Conservation (phyloP, 2,113 vertebrate species). For the Leptobrachium leishanense region DNA sequence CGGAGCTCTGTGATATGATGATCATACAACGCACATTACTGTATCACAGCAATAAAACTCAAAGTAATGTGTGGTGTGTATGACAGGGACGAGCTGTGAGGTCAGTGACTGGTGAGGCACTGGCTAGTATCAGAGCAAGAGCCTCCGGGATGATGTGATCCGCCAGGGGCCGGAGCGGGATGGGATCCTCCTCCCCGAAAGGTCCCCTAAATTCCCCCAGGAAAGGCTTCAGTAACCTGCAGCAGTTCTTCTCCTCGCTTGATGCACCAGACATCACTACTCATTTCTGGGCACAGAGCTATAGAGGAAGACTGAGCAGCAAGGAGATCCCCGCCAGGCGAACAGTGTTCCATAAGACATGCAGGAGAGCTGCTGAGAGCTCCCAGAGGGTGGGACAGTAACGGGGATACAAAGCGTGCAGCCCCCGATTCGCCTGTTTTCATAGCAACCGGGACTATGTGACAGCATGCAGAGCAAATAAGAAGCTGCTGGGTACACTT, state of each 20-base stretch:
- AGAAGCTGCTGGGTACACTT: no score
- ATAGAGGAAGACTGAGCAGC: conserved; percentile 49
- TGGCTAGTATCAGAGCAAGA: no score
- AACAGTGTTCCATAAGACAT: conserved; percentile 52
- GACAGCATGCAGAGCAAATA: no score
- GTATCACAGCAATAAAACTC: no score
- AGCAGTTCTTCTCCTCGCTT: conserved; percentile 95
- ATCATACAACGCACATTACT: no score
- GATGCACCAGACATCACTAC: conserved; percentile 87
- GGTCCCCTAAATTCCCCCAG: conserved; percentile 90
- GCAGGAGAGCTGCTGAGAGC: conserved; percentile 63
- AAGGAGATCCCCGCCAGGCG: conserved; percentile 40
- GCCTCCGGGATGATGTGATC: conserved; percentile 86
- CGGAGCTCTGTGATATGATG: no score
- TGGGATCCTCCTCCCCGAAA: conserved; percentile 83
- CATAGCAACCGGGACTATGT: neutral
- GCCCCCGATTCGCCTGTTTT: neutral
- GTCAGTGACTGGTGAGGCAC: no score
- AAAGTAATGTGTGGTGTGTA: no score
- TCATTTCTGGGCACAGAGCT: conserved; percentile 73
- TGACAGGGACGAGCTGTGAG: no score
- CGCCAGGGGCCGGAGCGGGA: conserved; percentile 75
- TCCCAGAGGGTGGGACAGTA: conserved; percentile 50
- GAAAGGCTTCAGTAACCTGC: conserved; percentile 94
- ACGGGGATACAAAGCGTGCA: conserved; percentile 53